Conservation (phyloP, 2,888 invertebrate genomes). For the Nomada ruficornis region DNA sequence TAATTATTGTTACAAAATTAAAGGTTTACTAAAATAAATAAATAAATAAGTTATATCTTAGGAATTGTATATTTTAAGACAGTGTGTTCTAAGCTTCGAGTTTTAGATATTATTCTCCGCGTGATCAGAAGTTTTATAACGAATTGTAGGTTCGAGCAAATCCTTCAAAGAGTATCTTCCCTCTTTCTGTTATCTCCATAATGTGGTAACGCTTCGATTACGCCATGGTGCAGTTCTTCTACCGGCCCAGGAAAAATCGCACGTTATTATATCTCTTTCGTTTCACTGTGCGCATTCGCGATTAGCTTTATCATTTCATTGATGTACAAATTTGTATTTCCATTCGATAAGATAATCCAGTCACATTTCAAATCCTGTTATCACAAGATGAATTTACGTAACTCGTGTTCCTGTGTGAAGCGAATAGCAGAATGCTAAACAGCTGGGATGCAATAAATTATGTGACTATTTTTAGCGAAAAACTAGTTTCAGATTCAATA, state of each 20-base stretch:
- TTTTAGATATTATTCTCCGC: not conserved
- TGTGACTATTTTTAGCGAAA: not conserved
- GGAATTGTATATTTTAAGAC: not conserved
- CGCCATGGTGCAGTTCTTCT: not conserved
- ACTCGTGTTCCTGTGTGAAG: not conserved
- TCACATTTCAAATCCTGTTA: not conserved
- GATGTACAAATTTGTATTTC: conserved; percentile 30
- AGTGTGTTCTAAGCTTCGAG: not conserved
- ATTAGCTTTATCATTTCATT: conserved; percentile 28
- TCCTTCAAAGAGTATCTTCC: conserved; percentile 8
- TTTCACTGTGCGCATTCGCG: not conserved
- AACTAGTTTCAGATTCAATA: not conserved
- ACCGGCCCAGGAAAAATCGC: not conserved
- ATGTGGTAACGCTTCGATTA: conserved; percentile 13
- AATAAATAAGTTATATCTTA: not conserved
- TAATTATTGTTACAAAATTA: too few species aligned
- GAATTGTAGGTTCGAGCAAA: conserved; percentile 21
- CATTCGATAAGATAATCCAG: conserved; percentile 20
- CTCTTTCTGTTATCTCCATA: conserved; percentile 11
- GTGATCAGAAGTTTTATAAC: conserved; percentile 7
- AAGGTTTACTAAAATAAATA: too few species aligned
- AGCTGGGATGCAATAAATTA: not conserved
- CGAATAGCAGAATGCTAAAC: not conserved
- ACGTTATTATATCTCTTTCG: not conserved
- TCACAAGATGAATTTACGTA: conserved; percentile 9